Evolutionary conservation across 2,113 vertebrate genomes (phyloP).

Genomic region (Carlito syrichta): DNA sequence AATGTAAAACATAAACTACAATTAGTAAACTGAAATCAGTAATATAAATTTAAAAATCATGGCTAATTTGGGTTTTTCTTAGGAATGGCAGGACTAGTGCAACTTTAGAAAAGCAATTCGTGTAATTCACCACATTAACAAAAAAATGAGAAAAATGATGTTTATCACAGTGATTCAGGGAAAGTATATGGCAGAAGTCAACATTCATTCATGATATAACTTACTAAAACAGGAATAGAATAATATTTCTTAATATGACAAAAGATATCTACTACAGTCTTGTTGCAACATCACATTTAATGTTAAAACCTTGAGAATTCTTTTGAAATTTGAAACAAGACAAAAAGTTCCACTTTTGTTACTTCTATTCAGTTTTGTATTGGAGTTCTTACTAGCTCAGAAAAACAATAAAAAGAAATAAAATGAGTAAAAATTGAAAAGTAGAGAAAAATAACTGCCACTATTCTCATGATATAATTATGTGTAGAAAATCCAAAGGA

Average conservation of each 20-base stretch:
- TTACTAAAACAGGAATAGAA: background rate
- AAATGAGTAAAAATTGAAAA: constrained; percentile 31
- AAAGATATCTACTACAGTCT: background rate
- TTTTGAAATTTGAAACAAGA: constrained; percentile 16
- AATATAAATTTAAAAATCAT: constrained; percentile 1
- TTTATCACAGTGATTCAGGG: background rate
- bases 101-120: background rate
- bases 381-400: constrained; percentile 3
- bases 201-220: background rate
- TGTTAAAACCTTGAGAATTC: background rate
- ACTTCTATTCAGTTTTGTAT: background rate
- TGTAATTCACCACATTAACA: background rate
- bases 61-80: constrained; percentile 30
- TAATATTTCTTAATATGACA: background rate
- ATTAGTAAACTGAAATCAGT: background rate
- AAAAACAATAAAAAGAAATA: constrained; percentile 36
- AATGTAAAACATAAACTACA: constrained; percentile 8
- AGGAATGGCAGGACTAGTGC: background rate
- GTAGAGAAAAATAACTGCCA: background rate
- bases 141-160: background rate
- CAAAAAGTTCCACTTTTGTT: background rate
- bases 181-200: constrained; percentile 3
- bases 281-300: background rate
- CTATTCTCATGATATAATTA: constrained; percentile 24
- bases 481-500: constrained; percentile 16